Conservation (phyloP, 2,888 invertebrate genomes). For the Philaethria dido region DNA sequence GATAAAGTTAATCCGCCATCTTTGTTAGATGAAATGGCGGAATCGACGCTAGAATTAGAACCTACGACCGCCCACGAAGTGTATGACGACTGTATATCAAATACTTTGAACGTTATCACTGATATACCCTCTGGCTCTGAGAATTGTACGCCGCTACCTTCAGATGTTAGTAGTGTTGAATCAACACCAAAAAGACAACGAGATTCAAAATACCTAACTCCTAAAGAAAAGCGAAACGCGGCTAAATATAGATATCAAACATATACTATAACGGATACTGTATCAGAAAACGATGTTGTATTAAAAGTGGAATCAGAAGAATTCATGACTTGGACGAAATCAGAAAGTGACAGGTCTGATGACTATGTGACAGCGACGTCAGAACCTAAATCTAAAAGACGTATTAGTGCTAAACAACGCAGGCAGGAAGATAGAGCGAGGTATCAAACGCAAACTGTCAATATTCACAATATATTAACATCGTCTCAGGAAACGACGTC, state of each 20-base stretch:
- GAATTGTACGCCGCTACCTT: slow-evolving; percentile 86
- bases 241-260: slow-evolving; percentile 92
- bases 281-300: slow-evolving; percentile 60
- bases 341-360: slow-evolving; percentile 72
- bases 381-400: slow-evolving; percentile 67
- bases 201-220: slow-evolving; percentile 84
- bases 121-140: slow-evolving; percentile 82
- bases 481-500: slow-evolving; percentile 51
- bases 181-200: slow-evolving; percentile 88
- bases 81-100: slow-evolving; percentile 84
- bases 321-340: slow-evolving; percentile 75
- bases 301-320: slow-evolving; percentile 65
- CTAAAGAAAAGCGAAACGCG: slow-evolving; percentile 89
- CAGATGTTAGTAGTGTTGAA: slow-evolving; percentile 89
- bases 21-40: slow-evolving; percentile 88
- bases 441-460: slow-evolving; percentile 87
- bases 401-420: slow-evolving; percentile 86
- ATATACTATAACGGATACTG: slow-evolving; percentile 88
- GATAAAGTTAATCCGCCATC: slow-evolving; percentile 90
- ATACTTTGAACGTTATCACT: slow-evolving; percentile 82
- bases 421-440: slow-evolving; percentile 86
- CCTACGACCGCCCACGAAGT: slow-evolving; percentile 83
- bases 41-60: slow-evolving; percentile 81
- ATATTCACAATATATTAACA: slow-evolving; percentile 61
- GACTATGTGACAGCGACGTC: slow-evolving; percentile 67